Evolutionary conservation across 1,140 invertebrate genomes (phyloP).

Genomic region (Eciton burchellii): DNA sequence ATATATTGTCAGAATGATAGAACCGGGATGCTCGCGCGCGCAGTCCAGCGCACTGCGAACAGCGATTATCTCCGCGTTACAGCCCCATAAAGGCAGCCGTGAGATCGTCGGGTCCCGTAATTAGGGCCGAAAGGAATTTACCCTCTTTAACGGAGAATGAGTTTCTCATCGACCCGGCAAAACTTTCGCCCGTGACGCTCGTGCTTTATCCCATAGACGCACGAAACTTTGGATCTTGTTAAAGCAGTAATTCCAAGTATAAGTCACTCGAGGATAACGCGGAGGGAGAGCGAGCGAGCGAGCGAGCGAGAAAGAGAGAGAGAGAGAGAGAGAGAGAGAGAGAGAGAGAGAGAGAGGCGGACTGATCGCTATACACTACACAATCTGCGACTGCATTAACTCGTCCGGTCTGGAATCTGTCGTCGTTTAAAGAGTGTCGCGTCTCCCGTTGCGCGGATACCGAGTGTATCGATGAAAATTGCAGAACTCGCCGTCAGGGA

Average conservation of each 20-base stretch:
- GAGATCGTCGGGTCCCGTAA: constrained; percentile 44
- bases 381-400: constrained; percentile 10
- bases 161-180: constrained; percentile 57
- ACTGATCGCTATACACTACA: constrained; percentile 2
- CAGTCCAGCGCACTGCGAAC: constrained; percentile 36
- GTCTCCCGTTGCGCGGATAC: not conserved
- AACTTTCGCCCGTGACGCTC: constrained; percentile 55
- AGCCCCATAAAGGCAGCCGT: constrained; percentile 37
- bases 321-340: not conserved
- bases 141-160: constrained; percentile 45
- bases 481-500: not conserved
- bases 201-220: constrained; percentile 33
- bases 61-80: constrained; percentile 67
- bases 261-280: constrained; percentile 31
- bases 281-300: not conserved
- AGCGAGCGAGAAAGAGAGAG: constrained; percentile 6
- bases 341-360: not conserved
- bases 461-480: constrained; percentile 3
- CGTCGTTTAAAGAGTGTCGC: not conserved
- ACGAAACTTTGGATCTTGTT: constrained; percentile 39
- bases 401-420: not conserved
- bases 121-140: constrained; percentile 65
- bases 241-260: constrained; percentile 49
- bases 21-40: not conserved
- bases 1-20: constrained; percentile 43